Percentiles rank a stretch among this genome's conserved stretches.
phyloP scores from a whole-genome alignment of 2,888 invertebrate genomes.

The Lasioglossum lativentre region DNA sequence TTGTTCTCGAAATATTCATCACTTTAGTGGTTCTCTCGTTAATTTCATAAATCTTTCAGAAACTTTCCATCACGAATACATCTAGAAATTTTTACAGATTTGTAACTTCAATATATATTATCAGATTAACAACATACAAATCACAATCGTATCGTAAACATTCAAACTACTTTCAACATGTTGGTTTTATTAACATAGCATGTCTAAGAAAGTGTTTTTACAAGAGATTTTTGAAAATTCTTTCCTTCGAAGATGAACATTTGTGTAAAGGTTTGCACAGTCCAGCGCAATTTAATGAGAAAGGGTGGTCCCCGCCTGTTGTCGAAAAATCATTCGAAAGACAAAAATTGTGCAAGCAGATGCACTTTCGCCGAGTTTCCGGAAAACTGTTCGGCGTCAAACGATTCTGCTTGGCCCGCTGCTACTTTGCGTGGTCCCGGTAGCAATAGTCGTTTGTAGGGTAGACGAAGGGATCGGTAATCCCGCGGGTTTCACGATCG shows the following conservation, averaged over 20 bases:
- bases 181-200: neutral
- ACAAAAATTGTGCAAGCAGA: neutral
- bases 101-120: neutral
- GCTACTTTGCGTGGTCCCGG: neutral
- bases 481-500: slow-evolving; percentile 9
- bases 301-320: neutral
- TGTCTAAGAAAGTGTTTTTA: neutral
- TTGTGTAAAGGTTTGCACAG: no score
- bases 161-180: neutral
- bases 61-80: neutral
- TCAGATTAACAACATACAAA: neutral
- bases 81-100: neutral
- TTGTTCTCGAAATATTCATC: neutral
- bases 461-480: neutral
- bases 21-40: neutral
- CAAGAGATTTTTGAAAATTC: no score
- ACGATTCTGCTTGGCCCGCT: neutral
- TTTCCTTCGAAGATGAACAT: no score
- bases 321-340: neutral
- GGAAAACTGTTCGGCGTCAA: slow-evolving; percentile 46
- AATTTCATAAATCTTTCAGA: neutral
- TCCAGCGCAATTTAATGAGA: no score
- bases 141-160: neutral
- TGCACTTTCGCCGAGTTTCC: neutral
- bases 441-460: neutral